phyloP scores from a whole-genome alignment of 2,113 vertebrate genomes.

The Chrysemys picta region DNA sequence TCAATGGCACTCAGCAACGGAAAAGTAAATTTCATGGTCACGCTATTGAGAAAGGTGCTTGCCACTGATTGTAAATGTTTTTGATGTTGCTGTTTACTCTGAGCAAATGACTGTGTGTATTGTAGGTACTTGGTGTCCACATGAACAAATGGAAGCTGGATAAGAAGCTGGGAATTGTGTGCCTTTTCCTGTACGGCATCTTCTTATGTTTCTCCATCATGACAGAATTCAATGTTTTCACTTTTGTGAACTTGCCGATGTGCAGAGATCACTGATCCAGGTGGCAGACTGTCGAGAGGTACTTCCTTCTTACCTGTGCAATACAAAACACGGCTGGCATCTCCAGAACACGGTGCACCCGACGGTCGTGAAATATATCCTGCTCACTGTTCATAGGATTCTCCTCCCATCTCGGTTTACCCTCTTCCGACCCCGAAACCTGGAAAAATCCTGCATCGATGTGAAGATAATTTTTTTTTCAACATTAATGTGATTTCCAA shows the following conservation, averaged over 20 bases:
- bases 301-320: conserved; percentile 82
- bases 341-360: conserved; percentile 52
- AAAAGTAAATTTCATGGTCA: neutral
- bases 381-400: conserved; percentile 66
- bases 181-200: conserved; percentile 92
- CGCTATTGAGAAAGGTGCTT: neutral
- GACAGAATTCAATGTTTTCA: conserved; percentile 99
- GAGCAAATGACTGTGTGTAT: conserved; percentile 14
- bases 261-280: conserved; percentile 87
- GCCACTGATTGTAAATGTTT: neutral
- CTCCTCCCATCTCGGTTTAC: conserved; percentile 33
- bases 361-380: conserved; percentile 49
- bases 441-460: conserved; percentile 73
- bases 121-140: conserved; percentile 93
- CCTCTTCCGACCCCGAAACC: conserved; percentile 13
- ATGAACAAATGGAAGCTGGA: conserved; percentile 97
- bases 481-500: conserved; percentile 70
- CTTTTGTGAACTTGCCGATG: conserved; percentile 98
- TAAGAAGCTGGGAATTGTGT: conserved; percentile 89
- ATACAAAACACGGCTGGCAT: conserved; percentile 77
- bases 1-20: neutral
- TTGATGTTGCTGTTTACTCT: conserved; percentile 33
- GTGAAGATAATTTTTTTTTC: conserved; percentile 72
- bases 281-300: conserved; percentile 62
- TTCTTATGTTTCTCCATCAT: conserved; percentile 99